Evolutionary conservation across 2,113 vertebrate species (phyloP), one percentile per base, ranked within the genome.

Genomic region (Mormyrus lacerda): DNA sequence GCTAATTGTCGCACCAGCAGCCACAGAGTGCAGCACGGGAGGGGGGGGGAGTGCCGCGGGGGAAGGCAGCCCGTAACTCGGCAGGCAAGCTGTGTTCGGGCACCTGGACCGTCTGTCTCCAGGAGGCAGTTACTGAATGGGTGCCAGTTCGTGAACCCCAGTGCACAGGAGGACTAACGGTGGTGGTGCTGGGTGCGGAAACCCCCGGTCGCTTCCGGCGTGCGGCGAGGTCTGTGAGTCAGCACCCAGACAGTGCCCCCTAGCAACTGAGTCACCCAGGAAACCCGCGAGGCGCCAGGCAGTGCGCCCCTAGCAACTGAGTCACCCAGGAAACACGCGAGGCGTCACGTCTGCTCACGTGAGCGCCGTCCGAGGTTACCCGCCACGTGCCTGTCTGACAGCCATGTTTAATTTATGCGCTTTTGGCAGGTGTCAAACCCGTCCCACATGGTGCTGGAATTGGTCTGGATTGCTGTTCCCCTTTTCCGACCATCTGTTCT

Each of bases 401-500:
- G 88, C 39, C 50, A 85, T 89, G 82, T 89, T 89, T 85, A 61
- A 89, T 89, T 85, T 21, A 89, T 85, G 51, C 35, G 17, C 82
- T n/a, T 65, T 89, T 85, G 89, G 89, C 82, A 65, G 83, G 89
- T 65, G 53, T 45, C 11, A 42, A 58, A 48, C n/a, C 53, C 27
- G 15, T 85, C 89, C 89, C 89, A 85, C 83, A 85, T 85, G 82
- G 44, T 31, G 51, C 44, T 47, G 17, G 48, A 84, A 35, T 50
- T 53, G 65, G 88, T 51, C 27, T 47, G n/a, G 50, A 8, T 55
- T 89, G 76, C 79, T 42, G 19, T 83, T 89, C 88, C 88, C 51
- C 51, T 31, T 61, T 84, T 61, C 42, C 21, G 11, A 21, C 83
- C 89, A 89, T 89, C 89, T 89, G 89, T 89, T 89, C 53, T 89